A percentile compares a stretch with the other conserved stretches of the same genome.
Evolutionary conservation across 1,140 invertebrate species (phyloP).

Genomic region (Bombus vancouverensis): DNA sequence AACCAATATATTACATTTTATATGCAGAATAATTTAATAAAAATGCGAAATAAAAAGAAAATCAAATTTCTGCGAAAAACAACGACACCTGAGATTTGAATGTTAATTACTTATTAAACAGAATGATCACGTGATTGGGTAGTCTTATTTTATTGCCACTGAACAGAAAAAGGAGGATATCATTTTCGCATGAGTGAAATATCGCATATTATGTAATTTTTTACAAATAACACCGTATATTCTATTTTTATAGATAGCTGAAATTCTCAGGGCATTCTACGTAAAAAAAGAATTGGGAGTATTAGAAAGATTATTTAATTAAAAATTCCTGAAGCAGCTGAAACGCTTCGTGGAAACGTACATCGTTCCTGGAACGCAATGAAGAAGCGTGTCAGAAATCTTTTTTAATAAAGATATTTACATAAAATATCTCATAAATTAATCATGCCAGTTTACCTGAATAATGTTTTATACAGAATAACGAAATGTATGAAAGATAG

Average conservation of each 20-base stretch:
- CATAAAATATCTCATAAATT: background rate
- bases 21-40: no score
- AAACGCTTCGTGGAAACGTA: background rate
- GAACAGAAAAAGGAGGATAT: background rate
- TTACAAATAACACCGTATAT: background rate
- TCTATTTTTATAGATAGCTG: background rate
- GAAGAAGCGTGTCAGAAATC: background rate
- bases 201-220: background rate
- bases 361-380: background rate
- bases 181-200: background rate
- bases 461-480: background rate
- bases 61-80: no score
- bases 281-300: background rate
- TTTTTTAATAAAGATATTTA: background rate
- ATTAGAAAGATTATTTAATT: background rate
- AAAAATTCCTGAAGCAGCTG: background rate
- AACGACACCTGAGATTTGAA: no score
- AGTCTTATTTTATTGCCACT: no score
- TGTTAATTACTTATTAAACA: no score
- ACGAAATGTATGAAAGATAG: background rate
- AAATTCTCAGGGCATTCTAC: background rate
- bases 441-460: background rate
- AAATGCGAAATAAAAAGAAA: no score
- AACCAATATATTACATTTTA: no score
- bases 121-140: no score